phyloP scores from a whole-genome alignment of 2,113 vertebrate genomes.

The Ochotona princeps region DNA sequence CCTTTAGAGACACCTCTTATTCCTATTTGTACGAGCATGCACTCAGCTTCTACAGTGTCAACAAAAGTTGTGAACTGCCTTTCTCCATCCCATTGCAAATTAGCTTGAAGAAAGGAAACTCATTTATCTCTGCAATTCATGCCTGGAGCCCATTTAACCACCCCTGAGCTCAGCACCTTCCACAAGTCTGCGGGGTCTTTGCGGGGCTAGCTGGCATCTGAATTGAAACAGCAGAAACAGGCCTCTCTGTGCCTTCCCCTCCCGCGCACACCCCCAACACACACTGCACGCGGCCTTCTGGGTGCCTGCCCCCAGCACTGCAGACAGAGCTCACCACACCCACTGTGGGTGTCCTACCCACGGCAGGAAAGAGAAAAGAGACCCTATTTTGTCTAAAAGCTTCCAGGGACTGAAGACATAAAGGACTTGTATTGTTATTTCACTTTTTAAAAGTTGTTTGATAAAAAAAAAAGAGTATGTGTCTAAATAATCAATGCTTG shows the following conservation, averaged over 20 bases:
- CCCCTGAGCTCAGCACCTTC: neutral
- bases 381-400: slow-evolving; percentile 61
- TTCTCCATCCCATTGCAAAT: neutral
- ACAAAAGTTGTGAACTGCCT: neutral
- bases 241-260: too few relatives aligned
- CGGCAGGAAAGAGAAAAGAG: neutral
- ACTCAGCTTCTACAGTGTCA: neutral
- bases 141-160: neutral
- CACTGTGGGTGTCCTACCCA: slow-evolving; percentile 40
- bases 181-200: neutral
- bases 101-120: neutral
- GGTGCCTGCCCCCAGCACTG: neutral
- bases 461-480: neutral
- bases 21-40: neutral
- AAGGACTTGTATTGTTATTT: slow-evolving; percentile 63
- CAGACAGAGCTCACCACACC: slow-evolving; percentile 15
- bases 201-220: neutral
- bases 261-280: neutral
- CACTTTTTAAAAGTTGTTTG: neutral
- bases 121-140: neutral
- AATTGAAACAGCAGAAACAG: neutral
- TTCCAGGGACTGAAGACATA: slow-evolving; percentile 37
- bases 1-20: neutral
- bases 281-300: too few relatives aligned
- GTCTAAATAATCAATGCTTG: slow-evolving; percentile 54